Evolutionary conservation across 2,113 vertebrate genomes (phyloP), one percentile per base, ranked within the genome.

Genomic region (Apistogramma diplotaenia): DNA sequence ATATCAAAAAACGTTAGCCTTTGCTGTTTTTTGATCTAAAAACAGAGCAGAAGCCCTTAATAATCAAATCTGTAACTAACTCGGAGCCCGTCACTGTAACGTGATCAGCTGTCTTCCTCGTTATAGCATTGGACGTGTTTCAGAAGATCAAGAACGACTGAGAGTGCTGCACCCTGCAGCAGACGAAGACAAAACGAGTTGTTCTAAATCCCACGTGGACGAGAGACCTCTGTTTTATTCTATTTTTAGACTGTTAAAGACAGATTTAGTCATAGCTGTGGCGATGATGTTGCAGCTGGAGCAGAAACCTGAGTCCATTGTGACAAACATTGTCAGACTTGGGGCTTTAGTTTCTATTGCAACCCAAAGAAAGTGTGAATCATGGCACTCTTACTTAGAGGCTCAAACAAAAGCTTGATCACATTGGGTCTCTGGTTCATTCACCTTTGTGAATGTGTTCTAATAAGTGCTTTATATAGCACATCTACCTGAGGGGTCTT

Each of bases 1-100:
- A 57, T 35, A 43, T 85, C 89, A 85, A 88, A 85, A 49, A 67
- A 40, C 82, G 83, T 75, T 67, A 29, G 53, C 74, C 75, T 67
- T 58, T 1, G 81, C 83, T 77, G 65, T 67, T 60, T 2, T 83
- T 62, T 61, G 70, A 73, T 60, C 72, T 56, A 6, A 54, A 37
- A 85, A 8, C 7, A 12, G 5, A 27, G 31, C 21, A n/a, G 55
- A 71, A 53, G 29, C 35, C 27, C 76, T 65, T 71, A 40, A 27
- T 74, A 54, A 59, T 75, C 12, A 21, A 8, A 55, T 61, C 49
- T 1, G 5, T 21, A 33, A 27, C 59, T 33, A 18, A 62, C 31
- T 21, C 4, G 7, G 18, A 40, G 49, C 43, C 55, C 6, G 23
- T 19, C 8, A 46, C 15, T 4, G 23, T 16, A 65, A 46, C 10